Base-by-base conservation (phyloP, 2,888 invertebrate genomes). In the Allygus modestus region DNA sequence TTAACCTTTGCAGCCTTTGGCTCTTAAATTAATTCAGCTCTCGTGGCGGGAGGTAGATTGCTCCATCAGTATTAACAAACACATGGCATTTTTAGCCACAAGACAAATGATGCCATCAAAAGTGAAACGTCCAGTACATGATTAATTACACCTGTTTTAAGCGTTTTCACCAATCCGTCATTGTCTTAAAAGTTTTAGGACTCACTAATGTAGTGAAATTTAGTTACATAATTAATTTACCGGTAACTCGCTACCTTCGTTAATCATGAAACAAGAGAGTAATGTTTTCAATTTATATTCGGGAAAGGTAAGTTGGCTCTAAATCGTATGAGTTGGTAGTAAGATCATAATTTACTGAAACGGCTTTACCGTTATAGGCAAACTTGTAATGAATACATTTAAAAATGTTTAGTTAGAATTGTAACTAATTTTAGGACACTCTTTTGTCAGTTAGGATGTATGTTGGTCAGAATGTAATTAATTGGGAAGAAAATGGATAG, bases 101-200 rank as follows among this genome's bases (percentile, higher is more conserved):
- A 79, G 79, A 79, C 58, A 71, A 81, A 65, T 75, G 58, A 69
- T 81, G 69, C 28, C 77, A 33, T 84, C 71, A 84, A 58, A 37
- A 77, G 33, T 77, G 77, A 54, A 73, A 31, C 75, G 73, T 54
- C 31, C 28, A 75, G 17, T 15, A 37, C 20, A 58, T 79, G 79
- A 79, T 79, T 79, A 37, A 79, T 79, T 28, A 58, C 51, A 43
- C 41, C 77, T 43, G 51, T 51, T 26, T 77, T 77, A 28, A 77
- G 41, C 41, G 41, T 46, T 77, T 28, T 20, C 20, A 1, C 7
- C 33, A 51, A 79, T 54, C 79, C 37, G 20, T 54, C 58, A 79
- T 28, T 65, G 65, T 65, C 65, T 65, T 0, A 28, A 65, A 65
- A 65, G 28, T 65, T 65, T 65, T 17, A 0, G 65, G 26, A 31